Evolutionary conservation across 2,888 invertebrate genomes (phyloP), one percentile per base, ranked within the genome.

Genomic region (Oxystoma pomonae): DNA sequence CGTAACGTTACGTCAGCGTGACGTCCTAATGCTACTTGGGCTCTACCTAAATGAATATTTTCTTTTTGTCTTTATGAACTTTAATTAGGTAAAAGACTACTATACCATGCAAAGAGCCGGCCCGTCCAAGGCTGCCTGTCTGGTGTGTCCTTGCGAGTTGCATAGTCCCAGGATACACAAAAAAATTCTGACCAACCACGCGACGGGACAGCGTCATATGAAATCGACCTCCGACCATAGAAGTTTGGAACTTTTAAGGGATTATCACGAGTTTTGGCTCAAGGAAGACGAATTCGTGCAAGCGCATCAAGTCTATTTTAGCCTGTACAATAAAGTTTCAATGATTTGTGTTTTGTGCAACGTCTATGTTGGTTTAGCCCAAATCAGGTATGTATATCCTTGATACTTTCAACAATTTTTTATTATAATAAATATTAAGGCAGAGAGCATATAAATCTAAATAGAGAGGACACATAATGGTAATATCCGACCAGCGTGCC

Each of bases 221-320:
- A 68, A 62, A 57, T 63, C 35, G 20, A 68, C 71, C 3, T 16
- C 51, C 1, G 67, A 59, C 18, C 16, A 55, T 1, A 16, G 12
- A 12, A 62, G 64, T 51, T 5, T 68, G 3, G 56, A 62, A 19
- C 60, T 62, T 16, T 57, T 76, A n/a, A 59, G 61, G 50, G 66
- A 63, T 17, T 77, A 74, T 59, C 77, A 77, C 64, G 70, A 72
- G 19, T 63, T 66, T 50, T 77, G 75, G 70, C 60, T 68, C 5
- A 71, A 66, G 55, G 68, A 72, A 60, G 76, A 76, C 17, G 50
- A 61, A 0, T 20, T 51, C 2, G 70, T 70, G 64, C 77, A 77
- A 61, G 71, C 74, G 3, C 76, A 76, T 64, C 77, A 76, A 69
- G 68, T 73, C 12, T 73, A 72, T 67, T 75, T 77, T 62, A 59